Evolutionary conservation across 2,888 invertebrate species (phyloP), one percentile per base, ranked within the genome.

Genomic region (Nomada goodeniana): DNA sequence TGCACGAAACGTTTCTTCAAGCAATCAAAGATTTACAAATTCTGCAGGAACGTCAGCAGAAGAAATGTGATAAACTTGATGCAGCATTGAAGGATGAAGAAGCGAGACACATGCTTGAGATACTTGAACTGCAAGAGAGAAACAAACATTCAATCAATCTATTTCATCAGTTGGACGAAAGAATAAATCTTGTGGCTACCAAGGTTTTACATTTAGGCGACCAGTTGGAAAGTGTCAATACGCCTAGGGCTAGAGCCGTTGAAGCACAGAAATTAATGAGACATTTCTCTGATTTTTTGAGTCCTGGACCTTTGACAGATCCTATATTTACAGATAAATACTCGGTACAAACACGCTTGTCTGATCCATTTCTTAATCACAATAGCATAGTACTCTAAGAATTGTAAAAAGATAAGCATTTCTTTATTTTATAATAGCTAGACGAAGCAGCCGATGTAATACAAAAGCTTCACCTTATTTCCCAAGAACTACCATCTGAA

Each of bases 131-230:
- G 36, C 97, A 98, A 94, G 98, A 98, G 74, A 96, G 97, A 90
- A 98, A 98, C 93, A 97, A 97, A 96, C 96, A 96, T 81, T 97
- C 98, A 67, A 97, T 98, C 60, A 96, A 96, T 86, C 96, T 98
- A 88, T 98, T 98, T 93, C 97, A 98, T 94, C 97, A 98, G 86
- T 94, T 99, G 70, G 99, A 99, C 94, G 98, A 98, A 90, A 97
- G 98, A 90, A 99, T 99, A 92, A 99, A 99, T 90, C 97, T 97
- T 76, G 99, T 99, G 61, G 99, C 99, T 0, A 98, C 98, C 0
- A 98, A 99, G 94, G 99, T 99, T 0, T 96, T 99, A 64, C 99
- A 99, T 94, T 95, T 99, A n/a, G 99, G 99, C 0, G 99, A 99
- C 94, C 99, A 99, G 93, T 95, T 99, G 61, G 99, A 99, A 90